A percentile compares a stretch with the other conserved stretches of the same genome.
Conservation (phyloP, 2,797 vertebrate genomes). For the Echiichthys vipera region DNA sequence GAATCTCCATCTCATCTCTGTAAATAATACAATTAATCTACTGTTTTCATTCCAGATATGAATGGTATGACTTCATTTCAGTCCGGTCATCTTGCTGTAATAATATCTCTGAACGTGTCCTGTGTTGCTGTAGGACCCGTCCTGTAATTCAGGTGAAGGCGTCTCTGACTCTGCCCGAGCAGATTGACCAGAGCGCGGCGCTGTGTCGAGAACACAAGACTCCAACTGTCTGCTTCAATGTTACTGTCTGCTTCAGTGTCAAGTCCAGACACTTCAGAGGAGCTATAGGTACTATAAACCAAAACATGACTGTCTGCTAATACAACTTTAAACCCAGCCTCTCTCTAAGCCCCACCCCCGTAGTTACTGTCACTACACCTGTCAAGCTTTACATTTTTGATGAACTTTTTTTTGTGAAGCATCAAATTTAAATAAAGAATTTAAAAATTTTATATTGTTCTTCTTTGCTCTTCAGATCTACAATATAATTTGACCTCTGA, state of each 20-base stretch:
- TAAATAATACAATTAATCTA: constrained; percentile 2
- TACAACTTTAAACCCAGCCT: neutral
- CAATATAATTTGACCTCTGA: constrained; percentile 93
- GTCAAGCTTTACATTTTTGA: neutral
- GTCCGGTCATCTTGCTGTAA: neutral
- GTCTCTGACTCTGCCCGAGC: constrained; percentile 85
- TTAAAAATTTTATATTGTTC: neutral
- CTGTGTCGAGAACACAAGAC: constrained; percentile 86
- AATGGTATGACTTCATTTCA: neutral
- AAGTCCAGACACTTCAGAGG: constrained; percentile 87
- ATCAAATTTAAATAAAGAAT: too few species aligned
- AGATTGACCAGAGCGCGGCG: constrained; percentile 86
- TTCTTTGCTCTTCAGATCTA: constrained; percentile 82
- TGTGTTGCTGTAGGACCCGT: constrained; percentile 87
- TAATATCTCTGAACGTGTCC: constrained; percentile 12
- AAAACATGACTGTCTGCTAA: neutral
- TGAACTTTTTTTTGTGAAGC: too few species aligned
- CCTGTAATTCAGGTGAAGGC: constrained; percentile 91
- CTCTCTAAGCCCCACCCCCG: neutral
- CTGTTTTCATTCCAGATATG: neutral
- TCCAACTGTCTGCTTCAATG: constrained; percentile 86
- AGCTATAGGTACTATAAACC: constrained; percentile 84
- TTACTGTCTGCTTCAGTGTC: constrained; percentile 91
- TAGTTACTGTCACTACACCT: neutral
- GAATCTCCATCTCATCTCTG: too few species aligned